phyloP scores from a whole-genome alignment of 2,797 vertebrate species.

The Lepilemur septentrionalis region DNA sequence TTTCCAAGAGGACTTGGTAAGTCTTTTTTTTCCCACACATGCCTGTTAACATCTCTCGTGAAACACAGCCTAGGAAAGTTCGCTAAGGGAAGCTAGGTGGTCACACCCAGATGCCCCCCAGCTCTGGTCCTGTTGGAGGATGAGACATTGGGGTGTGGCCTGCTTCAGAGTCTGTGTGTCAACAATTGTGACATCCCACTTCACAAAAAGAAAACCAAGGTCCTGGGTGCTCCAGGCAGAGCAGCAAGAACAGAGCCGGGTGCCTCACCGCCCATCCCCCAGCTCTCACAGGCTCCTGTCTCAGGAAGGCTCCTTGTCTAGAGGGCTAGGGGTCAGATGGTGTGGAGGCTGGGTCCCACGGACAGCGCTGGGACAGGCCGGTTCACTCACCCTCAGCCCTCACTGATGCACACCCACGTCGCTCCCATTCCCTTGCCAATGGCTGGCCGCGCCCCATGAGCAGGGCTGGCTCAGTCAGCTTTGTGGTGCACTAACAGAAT shows the following conservation, averaged over 20 bases:
- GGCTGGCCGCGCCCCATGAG: neutral
- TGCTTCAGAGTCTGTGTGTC: neutral
- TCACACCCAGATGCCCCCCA: neutral
- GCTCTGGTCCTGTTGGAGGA: neutral
- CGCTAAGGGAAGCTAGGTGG: no score
- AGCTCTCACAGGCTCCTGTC: neutral
- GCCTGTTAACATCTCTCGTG: neutral
- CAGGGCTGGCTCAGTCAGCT: neutral
- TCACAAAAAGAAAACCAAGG: neutral
- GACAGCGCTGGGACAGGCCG: neutral
- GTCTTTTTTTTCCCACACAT: neutral
- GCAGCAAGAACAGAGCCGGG: neutral
- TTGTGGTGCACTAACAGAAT: neutral
- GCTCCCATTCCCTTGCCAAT: neutral
- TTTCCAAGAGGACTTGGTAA: neutral
- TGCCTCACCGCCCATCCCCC: fast-evolving
- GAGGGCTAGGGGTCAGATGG: fast-evolving
- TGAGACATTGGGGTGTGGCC: neutral
- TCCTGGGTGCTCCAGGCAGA: neutral
- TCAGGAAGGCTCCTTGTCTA: neutral
- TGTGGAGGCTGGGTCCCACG: no score
- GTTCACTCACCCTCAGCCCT: neutral
- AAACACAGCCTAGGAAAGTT: neutral
- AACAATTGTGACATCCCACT: fast-evolving
- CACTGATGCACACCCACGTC: neutral